Evolutionary conservation across 2,888 invertebrate genomes (phyloP), one percentile per base, ranked within the genome.

Genomic region (Chironomus tentans): DNA sequence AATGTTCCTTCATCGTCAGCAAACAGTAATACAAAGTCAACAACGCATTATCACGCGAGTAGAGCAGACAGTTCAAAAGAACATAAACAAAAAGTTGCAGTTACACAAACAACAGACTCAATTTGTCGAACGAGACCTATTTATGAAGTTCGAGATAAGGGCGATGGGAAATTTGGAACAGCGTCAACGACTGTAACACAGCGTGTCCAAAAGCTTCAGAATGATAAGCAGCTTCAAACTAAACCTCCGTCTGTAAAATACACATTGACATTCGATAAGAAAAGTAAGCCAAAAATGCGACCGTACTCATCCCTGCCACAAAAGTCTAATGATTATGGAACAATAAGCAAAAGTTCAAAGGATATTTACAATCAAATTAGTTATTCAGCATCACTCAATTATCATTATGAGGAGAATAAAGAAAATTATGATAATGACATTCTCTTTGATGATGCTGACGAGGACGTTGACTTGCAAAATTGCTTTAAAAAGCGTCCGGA

Each of bases 401-500:
- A 50, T 21, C 24, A 56, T 24, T 48, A 13, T 18, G 76, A 69
- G 15, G 69, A 76, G n/a, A 65, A 65, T 22, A 76, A 76, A 21
- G 76, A 76, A 18, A 76, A 76, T 69, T 76, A 69, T n/a, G n/a
- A 28, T 24, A 38, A 48, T 13, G 69, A 76, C 22, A 48, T 46
- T 21, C 10, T 68, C 13, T 15, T 50, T 12, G 56, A 48, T 10
- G 74, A 68, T 46, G 75, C 50, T n/a, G 69, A 75, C 6, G 24
- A 69, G 15, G 68, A 46, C 6, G 50, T 61, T 69, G 76, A 69
- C 38, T 22, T 76, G 5, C 69, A 76, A n/a, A 68, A 13, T 2
- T 76, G 76, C 28, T 76, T 76, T 10, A 76, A 48, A 10, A 76
- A 76, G 12, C 76, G 76, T 47, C 76, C 76, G 3, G 69, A 56